A percentile compares a stretch with the other conserved stretches of the same genome.
phyloP scores from a whole-genome alignment of 2,888 invertebrate species.

The Cantharis flavilabris region DNA sequence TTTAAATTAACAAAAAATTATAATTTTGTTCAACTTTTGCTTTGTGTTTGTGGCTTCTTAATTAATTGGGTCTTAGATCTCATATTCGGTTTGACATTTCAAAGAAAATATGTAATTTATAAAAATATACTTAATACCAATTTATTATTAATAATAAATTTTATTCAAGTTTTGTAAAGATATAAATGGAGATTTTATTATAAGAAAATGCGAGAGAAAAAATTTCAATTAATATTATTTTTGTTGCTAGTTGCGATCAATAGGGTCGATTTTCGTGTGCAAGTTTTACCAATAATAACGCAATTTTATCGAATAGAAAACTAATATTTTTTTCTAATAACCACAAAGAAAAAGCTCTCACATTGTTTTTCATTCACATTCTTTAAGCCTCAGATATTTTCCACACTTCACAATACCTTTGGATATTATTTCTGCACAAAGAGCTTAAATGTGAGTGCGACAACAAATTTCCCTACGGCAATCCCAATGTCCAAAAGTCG shows the following conservation, averaged over 20 bases:
- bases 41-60: too few relatives aligned
- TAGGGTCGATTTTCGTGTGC: neutral
- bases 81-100: too few relatives aligned
- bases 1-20: too few relatives aligned
- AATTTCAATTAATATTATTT: neutral
- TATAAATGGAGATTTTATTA: too few relatives aligned
- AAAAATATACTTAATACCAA: too few relatives aligned
- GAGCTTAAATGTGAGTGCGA: constrained; percentile 4
- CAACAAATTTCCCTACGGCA: constrained; percentile 6
- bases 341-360: neutral
- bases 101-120: too few relatives aligned
- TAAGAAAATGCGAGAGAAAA: neutral
- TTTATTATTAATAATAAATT: too few relatives aligned
- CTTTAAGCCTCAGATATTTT: neutral
- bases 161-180: too few relatives aligned
- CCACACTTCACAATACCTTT: neutral
- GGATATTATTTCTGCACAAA: constrained; percentile 4
- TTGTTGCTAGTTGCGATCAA: neutral
- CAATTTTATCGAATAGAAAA: neutral
- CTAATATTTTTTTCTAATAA: neutral
- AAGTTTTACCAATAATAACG: neutral
- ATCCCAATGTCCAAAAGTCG: neutral
- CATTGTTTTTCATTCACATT: neutral
- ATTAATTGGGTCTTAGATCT: too few relatives aligned
- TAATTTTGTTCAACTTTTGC: too few relatives aligned